Evolutionary conservation across 2,888 invertebrate genomes (phyloP), one percentile per base, ranked within the genome.

Genomic region (Ochropleura plecta): DNA sequence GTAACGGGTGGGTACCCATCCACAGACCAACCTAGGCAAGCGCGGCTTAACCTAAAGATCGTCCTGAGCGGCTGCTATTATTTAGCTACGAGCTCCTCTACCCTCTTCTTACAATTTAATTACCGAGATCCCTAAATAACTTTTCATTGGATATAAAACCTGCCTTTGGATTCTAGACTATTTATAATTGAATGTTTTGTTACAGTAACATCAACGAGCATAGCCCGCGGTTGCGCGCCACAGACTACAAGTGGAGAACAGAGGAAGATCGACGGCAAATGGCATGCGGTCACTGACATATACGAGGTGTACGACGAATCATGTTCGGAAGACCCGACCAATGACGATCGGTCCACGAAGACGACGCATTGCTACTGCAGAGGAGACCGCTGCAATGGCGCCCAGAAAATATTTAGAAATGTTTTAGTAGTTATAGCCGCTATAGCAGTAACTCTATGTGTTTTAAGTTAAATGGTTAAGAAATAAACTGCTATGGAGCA

Each of bases 311-410:
- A 98, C 91, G 90, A 95, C 14, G 98, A 97, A 86, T 97, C 97
- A 2, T 98, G 98, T 90, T 92, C 93, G 42, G 96, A 97, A 40
- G 97, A 97, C 85, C 96, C 97, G 66, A 97, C 96, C 80, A 97
- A 97, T 10, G 81, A 76, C 4, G 95, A 97, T n/a, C 95, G 97
- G 18, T 94, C 96, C 3, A 96, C 97, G 3, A 96, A 96, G 55
- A 96, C 97, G 0, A 93, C 97, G 78, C 97, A 97, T 88, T 98
- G 98, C 90, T 98, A 98, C 90, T 98, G 98, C 89, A 96, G 97
- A 69, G 97, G 97, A 0, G 96, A 98, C 86, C 93, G 97, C 53
- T 98, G 98, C 90, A 98, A 98, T 91, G 91, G 94, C 14, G 96
- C 67, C n/a, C 55, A 70, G 14, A 71, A 60, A 67, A 10, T 30